A percentile compares a stretch with the other conserved stretches of the same genome.
Evolutionary conservation across 2,797 vertebrate species (phyloP).

Genomic region (Lutjanus argentimaculatus): DNA sequence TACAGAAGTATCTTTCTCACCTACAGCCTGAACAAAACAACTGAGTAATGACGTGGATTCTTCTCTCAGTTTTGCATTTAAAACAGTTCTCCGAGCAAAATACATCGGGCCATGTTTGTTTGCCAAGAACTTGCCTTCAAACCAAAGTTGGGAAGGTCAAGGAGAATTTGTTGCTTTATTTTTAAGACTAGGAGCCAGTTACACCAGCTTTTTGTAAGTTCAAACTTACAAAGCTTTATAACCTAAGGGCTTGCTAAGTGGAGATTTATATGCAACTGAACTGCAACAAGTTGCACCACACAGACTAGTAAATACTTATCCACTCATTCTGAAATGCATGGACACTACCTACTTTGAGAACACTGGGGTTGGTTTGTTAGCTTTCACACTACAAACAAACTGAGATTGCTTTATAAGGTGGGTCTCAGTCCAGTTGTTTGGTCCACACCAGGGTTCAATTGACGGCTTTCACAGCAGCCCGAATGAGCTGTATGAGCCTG

Average conservation of each 20-base stretch:
- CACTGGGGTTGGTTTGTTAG: no score
- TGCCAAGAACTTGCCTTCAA: not conserved
- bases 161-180: not conserved
- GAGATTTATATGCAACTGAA: no score
- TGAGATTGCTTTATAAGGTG: no score
- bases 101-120: not conserved
- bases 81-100: not conserved
- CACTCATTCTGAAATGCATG: not conserved
- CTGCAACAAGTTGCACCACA: not conserved
- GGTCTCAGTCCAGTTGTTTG: no score
- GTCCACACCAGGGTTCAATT: no score
- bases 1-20: not conserved
- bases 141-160: not conserved
- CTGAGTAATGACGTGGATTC: not conserved
- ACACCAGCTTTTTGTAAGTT: not conserved
- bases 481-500: no score
- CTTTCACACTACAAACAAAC: no score
- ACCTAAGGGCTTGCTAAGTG: no score
- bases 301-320: not conserved
- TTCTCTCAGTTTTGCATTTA: not conserved
- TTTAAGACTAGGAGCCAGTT: not conserved
- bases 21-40: not conserved
- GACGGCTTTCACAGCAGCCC: no score
- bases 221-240: not conserved
- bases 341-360: no score